Evolutionary conservation across 92 coral and sea anemone species (phyloP).

Genomic region (Muricea muricata): DNA sequence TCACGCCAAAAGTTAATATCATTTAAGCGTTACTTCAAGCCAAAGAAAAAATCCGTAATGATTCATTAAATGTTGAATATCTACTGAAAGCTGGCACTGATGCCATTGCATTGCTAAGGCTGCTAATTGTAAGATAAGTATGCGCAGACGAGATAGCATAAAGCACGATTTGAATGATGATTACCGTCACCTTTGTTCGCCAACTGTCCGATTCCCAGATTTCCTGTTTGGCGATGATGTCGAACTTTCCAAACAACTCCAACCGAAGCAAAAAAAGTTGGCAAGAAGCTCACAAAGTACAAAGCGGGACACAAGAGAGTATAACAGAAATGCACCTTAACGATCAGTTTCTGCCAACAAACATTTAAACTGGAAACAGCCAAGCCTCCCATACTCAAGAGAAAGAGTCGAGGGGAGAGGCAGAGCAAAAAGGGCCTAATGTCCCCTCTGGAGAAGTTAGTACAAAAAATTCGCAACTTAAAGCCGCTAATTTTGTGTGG

Average conservation of each 20-base stretch:
- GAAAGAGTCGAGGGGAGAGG: conserved; percentile 40
- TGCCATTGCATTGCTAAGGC: conserved; percentile 64
- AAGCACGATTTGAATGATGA: too few species aligned
- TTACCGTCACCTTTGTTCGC: too few species aligned
- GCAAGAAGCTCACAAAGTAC: not conserved
- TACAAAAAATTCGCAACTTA: not conserved
- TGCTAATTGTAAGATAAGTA: conserved; percentile 61
- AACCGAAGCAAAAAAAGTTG: not conserved
- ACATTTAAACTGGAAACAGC: conserved; percentile 61
- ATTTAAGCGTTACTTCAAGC: conserved; percentile 49
- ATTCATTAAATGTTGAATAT: conserved; percentile 45
- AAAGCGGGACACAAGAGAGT: not conserved
- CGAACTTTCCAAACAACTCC: too few species aligned
- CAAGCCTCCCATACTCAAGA: conserved; percentile 44
- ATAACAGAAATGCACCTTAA: not conserved
- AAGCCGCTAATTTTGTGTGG: not conserved
- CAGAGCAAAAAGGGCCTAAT: conserved; percentile 34
- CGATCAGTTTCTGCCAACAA: conserved; percentile 33
- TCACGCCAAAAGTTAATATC: conserved; percentile 50
- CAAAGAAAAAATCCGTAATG: conserved; percentile 51
- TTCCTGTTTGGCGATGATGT: not conserved
- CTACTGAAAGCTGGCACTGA: conserved; percentile 53
- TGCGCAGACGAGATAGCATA: conserved; percentile 38
- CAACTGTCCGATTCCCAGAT: not conserved
- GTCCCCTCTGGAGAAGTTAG: not conserved